Conservation (phyloP, 2,113 vertebrate genomes). For the Malurus cyaneus region DNA sequence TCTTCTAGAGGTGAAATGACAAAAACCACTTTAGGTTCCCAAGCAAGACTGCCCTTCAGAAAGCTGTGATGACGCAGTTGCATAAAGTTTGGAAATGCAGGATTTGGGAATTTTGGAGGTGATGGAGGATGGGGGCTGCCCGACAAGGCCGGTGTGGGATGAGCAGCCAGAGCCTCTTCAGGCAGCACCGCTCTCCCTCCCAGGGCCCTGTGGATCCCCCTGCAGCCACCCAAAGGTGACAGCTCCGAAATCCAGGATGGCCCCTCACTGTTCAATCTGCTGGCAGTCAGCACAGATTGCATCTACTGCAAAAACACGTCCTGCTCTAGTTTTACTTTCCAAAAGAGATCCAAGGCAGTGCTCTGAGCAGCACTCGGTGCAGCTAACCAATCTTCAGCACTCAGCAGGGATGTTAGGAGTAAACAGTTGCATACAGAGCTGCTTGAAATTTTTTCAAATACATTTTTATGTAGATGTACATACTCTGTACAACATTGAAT, state of each 20-base stretch:
- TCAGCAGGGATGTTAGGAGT: background rate
- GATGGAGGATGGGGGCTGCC: rapidly evolving
- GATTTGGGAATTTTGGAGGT: background rate
- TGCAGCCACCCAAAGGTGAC: rapidly evolving
- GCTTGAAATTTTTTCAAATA: background rate
- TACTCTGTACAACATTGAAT: background rate
- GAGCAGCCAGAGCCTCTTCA: background rate
- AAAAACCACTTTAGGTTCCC: background rate
- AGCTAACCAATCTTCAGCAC: background rate
- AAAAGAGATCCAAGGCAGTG: background rate
- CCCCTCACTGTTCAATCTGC: background rate
- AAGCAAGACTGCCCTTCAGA: background rate
- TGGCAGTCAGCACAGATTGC: background rate
- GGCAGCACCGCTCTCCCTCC: rapidly evolving
- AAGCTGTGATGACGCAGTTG: rapidly evolving
- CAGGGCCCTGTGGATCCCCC: background rate
- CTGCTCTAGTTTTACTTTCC: background rate
- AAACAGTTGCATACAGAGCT: background rate
- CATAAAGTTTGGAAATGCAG: background rate
- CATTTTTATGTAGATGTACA: background rate
- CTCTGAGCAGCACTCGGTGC: background rate
- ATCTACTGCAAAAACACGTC: background rate
- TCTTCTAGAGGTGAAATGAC: background rate
- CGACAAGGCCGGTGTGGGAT: background rate
- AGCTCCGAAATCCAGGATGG: no score